A percentile compares a stretch with the other conserved stretches of the same genome.
These are phyloP conservation scores for Selene dorsalis DNA, from an alignment of 2,797 vertebrate genomes.

Conservation along the genomic window DNA sequence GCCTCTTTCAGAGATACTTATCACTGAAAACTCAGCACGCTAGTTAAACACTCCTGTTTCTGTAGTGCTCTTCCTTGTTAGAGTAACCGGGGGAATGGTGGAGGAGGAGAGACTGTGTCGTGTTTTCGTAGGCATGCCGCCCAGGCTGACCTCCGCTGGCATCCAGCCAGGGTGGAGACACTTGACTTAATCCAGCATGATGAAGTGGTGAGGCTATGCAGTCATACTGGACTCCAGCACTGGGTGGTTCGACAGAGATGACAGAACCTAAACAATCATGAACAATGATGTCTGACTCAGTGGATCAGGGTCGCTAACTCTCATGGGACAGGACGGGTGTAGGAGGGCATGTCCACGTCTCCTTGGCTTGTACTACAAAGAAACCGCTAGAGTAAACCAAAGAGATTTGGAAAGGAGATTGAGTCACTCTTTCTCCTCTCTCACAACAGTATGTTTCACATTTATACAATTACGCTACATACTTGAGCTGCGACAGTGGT, in stretches of 20 bases:
- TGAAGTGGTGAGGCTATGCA: slow-evolving; percentile 66
- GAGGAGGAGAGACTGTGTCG: slow-evolving; percentile 20
- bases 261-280: slow-evolving; percentile 52
- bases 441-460: slow-evolving; percentile 8
- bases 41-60: slow-evolving; percentile 44
- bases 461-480: slow-evolving; percentile 4
- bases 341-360: slow-evolving; percentile 24
- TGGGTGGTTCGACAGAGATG: slow-evolving; percentile 46
- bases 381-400: slow-evolving; percentile 29
- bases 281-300: slow-evolving; percentile 52
- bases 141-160: slow-evolving; percentile 70
- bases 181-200: slow-evolving; percentile 77
- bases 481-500: neutral
- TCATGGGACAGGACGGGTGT: slow-evolving; percentile 28
- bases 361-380: slow-evolving; percentile 24
- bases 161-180: slow-evolving; percentile 68
- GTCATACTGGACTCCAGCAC: slow-evolving; percentile 54
- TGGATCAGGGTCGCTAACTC: slow-evolving; percentile 43
- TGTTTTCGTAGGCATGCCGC: slow-evolving; percentile 67
- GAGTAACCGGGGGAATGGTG: slow-evolving; percentile 32
- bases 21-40: slow-evolving; percentile 56
- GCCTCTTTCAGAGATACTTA: slow-evolving; percentile 70
- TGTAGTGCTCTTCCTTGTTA: slow-evolving; percentile 32
- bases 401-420: slow-evolving; percentile 7
- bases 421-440: slow-evolving; percentile 21